Evolutionary conservation across 2,888 invertebrate species (phyloP).

Genomic region (Pogonocherus hispidulus): DNA sequence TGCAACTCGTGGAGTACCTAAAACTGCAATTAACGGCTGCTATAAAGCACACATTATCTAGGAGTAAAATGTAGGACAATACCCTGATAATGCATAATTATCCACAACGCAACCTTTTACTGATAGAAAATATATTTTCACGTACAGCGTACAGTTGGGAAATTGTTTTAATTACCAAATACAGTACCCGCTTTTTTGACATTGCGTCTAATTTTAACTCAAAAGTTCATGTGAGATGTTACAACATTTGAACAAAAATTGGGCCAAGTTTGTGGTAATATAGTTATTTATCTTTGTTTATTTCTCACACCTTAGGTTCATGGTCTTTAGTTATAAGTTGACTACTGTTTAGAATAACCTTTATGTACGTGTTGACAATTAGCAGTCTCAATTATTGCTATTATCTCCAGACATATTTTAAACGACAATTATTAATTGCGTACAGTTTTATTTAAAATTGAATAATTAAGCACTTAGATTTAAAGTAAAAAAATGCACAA

Average conservation of each 20-base stretch:
- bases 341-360: slow-evolving; percentile 20
- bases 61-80: slow-evolving; percentile 23
- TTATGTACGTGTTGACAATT: neutral
- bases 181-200: slow-evolving; percentile 11
- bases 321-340: slow-evolving; percentile 17
- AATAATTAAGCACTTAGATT: no score
- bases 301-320: slow-evolving; percentile 27
- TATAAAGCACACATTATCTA: neutral
- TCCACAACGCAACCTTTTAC: slow-evolving; percentile 19
- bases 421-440: no score
- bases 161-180: slow-evolving; percentile 12
- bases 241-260: slow-evolving; percentile 19
- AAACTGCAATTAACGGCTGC: neutral
- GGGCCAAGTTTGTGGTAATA: slow-evolving; percentile 27
- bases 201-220: neutral
- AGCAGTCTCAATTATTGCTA: slow-evolving; percentile 1
- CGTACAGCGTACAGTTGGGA: neutral
- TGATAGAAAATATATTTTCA: slow-evolving; percentile 22
- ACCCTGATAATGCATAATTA: slow-evolving; percentile 28
- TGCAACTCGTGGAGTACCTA: slow-evolving; percentile 1
- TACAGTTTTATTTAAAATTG: no score
- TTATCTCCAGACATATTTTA: no score
- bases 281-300: slow-evolving; percentile 16
- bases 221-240: slow-evolving; percentile 7
- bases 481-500: no score